These are phyloP conservation scores for Drosophila sucinea DNA, from an alignment of 1,140 invertebrate species.

Conservation along the genomic window DNA sequence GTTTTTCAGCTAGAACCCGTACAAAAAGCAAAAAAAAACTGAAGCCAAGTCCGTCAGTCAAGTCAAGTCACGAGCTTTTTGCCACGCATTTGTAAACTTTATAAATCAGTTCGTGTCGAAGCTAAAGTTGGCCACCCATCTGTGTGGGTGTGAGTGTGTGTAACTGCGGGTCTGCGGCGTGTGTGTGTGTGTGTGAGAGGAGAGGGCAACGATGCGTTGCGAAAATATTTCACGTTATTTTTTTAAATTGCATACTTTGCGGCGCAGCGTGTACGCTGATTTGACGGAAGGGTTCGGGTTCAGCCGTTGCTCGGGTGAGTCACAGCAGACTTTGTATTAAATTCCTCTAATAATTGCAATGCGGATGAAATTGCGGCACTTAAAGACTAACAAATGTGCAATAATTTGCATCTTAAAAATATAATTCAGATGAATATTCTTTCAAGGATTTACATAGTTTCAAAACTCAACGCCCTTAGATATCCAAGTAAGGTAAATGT, in stretches of 20 bases:
- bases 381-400: neutral
- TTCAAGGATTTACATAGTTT: too few relatives aligned
- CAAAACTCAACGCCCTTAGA: too few relatives aligned
- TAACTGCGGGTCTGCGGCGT: too few relatives aligned
- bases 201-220: constrained; percentile 46
- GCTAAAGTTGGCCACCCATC: constrained; percentile 47
- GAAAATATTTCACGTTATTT: constrained; percentile 65
- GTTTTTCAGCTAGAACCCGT: constrained; percentile 68
- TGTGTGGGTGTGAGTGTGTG: constrained; percentile 4
- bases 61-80: constrained; percentile 76
- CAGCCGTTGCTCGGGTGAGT: neutral
- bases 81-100: constrained; percentile 81
- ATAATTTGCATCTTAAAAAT: too few relatives aligned
- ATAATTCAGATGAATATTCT: too few relatives aligned
- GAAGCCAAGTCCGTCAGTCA: constrained; percentile 42
- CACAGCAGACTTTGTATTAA: neutral
- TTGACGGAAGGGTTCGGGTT: constrained; percentile 39
- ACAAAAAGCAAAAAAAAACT: constrained; percentile 17
- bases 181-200: neutral
- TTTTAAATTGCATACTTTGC: constrained; percentile 63
- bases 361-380: neutral
- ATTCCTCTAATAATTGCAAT: constrained; percentile 1
- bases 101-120: constrained; percentile 80
- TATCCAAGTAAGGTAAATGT: too few relatives aligned
- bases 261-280: constrained; percentile 48